phyloP scores from a whole-genome alignment of 2,888 invertebrate genomes.

The Ophioninae sp. region DNA sequence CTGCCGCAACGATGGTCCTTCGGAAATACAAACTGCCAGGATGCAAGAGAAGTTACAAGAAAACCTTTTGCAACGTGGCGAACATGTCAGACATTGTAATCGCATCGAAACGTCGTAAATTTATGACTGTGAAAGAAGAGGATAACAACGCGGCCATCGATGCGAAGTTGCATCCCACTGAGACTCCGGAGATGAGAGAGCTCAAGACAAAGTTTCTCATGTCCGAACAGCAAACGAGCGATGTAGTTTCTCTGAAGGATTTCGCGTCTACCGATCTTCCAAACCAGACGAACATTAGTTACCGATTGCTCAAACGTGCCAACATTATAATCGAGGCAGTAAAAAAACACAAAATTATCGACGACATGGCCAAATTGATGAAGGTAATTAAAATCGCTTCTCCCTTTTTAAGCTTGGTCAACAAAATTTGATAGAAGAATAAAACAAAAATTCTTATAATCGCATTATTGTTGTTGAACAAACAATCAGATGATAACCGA shows the following conservation, averaged over 20 bases:
- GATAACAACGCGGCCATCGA: conserved; percentile 10
- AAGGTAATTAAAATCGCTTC: conserved; percentile 73
- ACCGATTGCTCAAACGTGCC: conserved; percentile 83
- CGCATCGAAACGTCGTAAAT: conserved; percentile 41
- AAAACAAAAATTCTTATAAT: neutral
- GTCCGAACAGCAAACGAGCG: conserved; percentile 62
- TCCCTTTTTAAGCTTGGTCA: neutral
- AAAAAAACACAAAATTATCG: conserved; percentile 84
- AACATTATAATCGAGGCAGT: conserved; percentile 85
- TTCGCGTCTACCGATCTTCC: conserved; percentile 67
- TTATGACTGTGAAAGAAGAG: neutral
- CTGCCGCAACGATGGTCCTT: conserved; percentile 47
- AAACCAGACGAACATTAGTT: conserved; percentile 76
- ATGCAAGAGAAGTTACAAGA: conserved; percentile 47
- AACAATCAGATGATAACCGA: conserved; percentile 81
- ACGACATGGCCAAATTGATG: conserved; percentile 82
- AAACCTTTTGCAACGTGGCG: conserved; percentile 58
- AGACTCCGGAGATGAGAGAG: conserved; percentile 66
- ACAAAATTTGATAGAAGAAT: neutral
- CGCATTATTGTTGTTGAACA: neutral
- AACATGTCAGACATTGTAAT: conserved; percentile 11
- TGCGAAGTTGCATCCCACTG: conserved; percentile 9
- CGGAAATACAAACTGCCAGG: conserved; percentile 51
- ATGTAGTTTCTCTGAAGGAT: conserved; percentile 74
- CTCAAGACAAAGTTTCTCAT: conserved; percentile 76